These are phyloP conservation scores for Holacanthus passer DNA, from an alignment of 2,113 vertebrate species.

Conservation along the genomic window DNA sequence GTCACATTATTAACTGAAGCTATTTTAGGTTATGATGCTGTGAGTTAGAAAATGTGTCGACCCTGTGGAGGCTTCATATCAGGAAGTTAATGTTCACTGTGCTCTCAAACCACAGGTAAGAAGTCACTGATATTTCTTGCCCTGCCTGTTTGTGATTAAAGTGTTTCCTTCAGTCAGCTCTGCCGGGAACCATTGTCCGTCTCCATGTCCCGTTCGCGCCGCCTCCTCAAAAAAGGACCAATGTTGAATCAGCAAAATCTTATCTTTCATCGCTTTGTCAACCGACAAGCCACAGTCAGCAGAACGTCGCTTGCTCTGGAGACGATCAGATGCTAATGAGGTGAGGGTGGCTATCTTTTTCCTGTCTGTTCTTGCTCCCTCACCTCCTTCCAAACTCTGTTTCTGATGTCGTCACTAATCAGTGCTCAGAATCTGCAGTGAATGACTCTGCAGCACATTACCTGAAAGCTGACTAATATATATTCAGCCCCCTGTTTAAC, in stretches of 20 bases:
- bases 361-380: constrained; percentile 25
- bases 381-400: not conserved
- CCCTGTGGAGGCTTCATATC: not conserved
- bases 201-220: not conserved
- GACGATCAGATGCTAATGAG: constrained; percentile 3
- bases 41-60: not conserved
- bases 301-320: not conserved
- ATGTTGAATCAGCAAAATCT: constrained; percentile 16
- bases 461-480: constrained; percentile 47
- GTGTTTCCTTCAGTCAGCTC: not conserved
- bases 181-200: not conserved
- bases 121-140: not conserved
- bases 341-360: constrained; percentile 1
- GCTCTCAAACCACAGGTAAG: not conserved
- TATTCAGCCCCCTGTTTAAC: constrained; percentile 27
- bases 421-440: constrained; percentile 27
- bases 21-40: not conserved
- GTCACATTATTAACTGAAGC: not conserved
- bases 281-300: not conserved
- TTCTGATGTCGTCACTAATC: constrained; percentile 20
- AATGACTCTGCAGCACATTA: constrained; percentile 31
- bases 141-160: not conserved
- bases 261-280: not conserved
- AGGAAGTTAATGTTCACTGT: not conserved
- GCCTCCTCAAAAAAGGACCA: not conserved